Conservation (phyloP, 2,888 invertebrate species). For the Tachina grossa region DNA sequence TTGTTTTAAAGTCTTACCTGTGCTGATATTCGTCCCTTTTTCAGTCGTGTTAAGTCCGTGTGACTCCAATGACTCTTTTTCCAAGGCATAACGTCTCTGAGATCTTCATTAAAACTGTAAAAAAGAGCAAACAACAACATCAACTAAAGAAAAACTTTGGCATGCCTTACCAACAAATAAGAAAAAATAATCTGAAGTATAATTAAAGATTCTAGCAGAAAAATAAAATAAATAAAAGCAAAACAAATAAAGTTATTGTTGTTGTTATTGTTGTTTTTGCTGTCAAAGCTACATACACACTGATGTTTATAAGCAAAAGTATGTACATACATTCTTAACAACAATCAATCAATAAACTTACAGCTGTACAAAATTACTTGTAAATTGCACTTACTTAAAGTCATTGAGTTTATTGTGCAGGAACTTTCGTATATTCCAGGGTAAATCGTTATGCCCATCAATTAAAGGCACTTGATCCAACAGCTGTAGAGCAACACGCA, state of each 20-base stretch:
- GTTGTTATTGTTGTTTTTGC: not conserved
- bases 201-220: slow-evolving; percentile 9
- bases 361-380: slow-evolving; percentile 20
- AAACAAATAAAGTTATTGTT: slow-evolving; percentile 17
- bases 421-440: slow-evolving; percentile 95
- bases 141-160: not conserved
- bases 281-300: not conserved
- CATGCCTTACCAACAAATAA: not conserved
- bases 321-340: slow-evolving; percentile 36
- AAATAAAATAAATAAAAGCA: not conserved
- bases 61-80: slow-evolving; percentile 90
- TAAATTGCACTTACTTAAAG: slow-evolving; percentile 85
- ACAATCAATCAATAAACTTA: slow-evolving; percentile 63
- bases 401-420: slow-evolving; percentile 93
- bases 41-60: slow-evolving; percentile 89
- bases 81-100: slow-evolving; percentile 88
- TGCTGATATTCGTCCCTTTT: slow-evolving; percentile 89
- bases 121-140: not conserved
- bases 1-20: slow-evolving; percentile 86
- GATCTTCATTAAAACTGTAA: slow-evolving; percentile 86
- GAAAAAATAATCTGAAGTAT: not conserved
- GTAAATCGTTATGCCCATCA: slow-evolving; percentile 95
- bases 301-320: not conserved
- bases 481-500: slow-evolving; percentile 88
- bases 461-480: slow-evolving; percentile 91